These are phyloP conservation scores for Bryconaethiops microstoma DNA, from an alignment of 2,797 vertebrate species.

Conservation along the genomic window DNA sequence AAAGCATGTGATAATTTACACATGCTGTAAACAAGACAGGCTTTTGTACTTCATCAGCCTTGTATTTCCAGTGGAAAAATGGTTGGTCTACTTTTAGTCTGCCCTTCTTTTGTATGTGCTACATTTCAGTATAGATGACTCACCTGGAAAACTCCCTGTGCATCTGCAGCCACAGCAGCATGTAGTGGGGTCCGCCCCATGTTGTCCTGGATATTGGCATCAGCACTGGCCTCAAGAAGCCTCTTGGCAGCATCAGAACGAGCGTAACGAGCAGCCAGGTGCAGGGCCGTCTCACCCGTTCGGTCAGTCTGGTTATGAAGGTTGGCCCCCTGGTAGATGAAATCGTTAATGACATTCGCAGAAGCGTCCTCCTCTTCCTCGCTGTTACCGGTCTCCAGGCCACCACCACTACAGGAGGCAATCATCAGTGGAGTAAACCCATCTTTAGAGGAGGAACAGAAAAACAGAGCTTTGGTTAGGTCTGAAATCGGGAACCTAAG, in stretches of 20 bases:
- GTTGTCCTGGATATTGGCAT: conserved; percentile 96
- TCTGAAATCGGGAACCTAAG: background rate
- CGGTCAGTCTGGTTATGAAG: conserved; percentile 97
- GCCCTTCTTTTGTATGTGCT: background rate
- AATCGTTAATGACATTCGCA: conserved; percentile 93
- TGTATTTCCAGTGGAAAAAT: background rate
- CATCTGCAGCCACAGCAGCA: conserved; percentile 91
- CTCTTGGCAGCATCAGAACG: conserved; percentile 95
- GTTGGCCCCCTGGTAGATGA: conserved; percentile 96
- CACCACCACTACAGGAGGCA: conserved; percentile 95
- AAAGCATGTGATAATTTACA: background rate
- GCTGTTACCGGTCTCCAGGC: conserved; percentile 92
- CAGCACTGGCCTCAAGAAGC: conserved; percentile 93
- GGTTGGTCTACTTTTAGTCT: too few species aligned
- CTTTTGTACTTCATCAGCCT: background rate
- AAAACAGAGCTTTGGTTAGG: background rate
- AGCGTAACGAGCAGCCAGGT: conserved; percentile 93
- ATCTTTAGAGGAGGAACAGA: conserved; percentile 71
- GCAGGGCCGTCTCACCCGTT: conserved; percentile 93
- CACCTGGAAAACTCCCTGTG: conserved; percentile 97
- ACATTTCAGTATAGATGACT: background rate
- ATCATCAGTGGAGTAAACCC: conserved; percentile 98
- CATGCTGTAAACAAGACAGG: background rate
- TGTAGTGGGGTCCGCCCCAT: conserved; percentile 95
- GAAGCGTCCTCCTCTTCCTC: conserved; percentile 94